Conservation (phyloP, 2,113 vertebrate genomes). For the Mirounga angustirostris region DNA sequence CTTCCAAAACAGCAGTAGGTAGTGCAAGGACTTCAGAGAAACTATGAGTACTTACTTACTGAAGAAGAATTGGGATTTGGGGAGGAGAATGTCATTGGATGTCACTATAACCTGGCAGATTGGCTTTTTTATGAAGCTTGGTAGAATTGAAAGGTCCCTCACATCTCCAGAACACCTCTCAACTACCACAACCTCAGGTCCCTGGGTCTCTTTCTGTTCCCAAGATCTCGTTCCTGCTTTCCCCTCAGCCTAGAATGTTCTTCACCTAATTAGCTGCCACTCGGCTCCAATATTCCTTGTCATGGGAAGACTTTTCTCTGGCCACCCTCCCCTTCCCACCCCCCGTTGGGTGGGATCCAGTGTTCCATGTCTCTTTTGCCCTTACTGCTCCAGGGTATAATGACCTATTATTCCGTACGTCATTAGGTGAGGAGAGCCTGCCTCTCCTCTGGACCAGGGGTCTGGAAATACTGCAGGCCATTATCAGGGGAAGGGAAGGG, state of each 20-base stretch:
- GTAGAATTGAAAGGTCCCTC: not conserved
- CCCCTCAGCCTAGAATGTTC: not conserved
- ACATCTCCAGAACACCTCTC: fast-evolving
- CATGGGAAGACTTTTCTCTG: not conserved
- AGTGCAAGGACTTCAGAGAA: not conserved
- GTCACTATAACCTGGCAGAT: not conserved
- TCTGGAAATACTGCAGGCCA: not conserved
- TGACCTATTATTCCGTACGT: fast-evolving
- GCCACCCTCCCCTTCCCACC: fast-evolving
- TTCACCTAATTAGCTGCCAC: not conserved
- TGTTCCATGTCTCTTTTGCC: not conserved
- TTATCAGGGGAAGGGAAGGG: fast-evolving
- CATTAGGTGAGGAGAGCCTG: not conserved
- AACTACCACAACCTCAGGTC: not conserved
- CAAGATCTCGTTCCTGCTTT: not conserved
- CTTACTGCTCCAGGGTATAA: fast-evolving
- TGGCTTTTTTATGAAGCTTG: not conserved
- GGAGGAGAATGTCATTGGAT: not conserved
- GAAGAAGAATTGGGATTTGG: not conserved
- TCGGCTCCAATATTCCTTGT: not conserved
- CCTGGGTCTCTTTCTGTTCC: not conserved
- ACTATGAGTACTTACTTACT: not conserved
- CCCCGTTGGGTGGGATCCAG: not conserved
- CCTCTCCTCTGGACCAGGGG: not conserved
- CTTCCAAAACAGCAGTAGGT: not conserved